phyloP scores from a whole-genome alignment of 1,140 invertebrate genomes.

The Cotesia vestalis region DNA sequence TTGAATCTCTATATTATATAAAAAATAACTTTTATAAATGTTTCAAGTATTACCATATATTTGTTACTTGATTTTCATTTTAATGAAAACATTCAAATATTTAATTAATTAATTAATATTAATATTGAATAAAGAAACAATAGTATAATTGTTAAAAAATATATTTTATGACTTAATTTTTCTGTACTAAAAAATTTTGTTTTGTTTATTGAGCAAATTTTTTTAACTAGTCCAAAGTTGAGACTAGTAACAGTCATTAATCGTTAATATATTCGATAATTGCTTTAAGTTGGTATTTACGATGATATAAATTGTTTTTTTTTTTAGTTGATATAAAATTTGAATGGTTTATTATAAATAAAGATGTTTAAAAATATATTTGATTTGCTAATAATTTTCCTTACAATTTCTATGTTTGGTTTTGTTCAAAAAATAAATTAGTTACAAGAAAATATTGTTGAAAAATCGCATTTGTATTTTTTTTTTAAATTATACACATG shows the following conservation, averaged over 20 bases:
- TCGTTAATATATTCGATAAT: not conserved
- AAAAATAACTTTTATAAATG: not conserved
- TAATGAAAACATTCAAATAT: not conserved
- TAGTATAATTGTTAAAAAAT: not conserved
- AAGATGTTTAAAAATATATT: too few species aligned
- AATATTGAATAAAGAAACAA: conserved; percentile 1
- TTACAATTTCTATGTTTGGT: too few species aligned
- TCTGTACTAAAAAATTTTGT: not conserved
- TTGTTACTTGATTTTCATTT: not conserved
- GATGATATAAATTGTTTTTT: too few species aligned
- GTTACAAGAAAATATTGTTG: too few species aligned
- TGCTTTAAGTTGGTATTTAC: not conserved
- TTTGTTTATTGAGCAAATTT: not conserved
- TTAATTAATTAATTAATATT: not conserved
- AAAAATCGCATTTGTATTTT: too few species aligned
- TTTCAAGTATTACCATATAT: not conserved
- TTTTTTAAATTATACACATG: too few species aligned
- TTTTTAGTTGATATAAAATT: too few species aligned
- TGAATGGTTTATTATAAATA: too few species aligned
- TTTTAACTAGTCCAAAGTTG: not conserved
- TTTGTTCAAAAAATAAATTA: too few species aligned
- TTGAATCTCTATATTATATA: not conserved
- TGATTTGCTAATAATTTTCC: too few species aligned
- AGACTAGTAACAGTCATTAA: not conserved
- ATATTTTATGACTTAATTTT: not conserved